phyloP scores from a whole-genome alignment of 2,113 vertebrate genomes.

The Indri indri region DNA sequence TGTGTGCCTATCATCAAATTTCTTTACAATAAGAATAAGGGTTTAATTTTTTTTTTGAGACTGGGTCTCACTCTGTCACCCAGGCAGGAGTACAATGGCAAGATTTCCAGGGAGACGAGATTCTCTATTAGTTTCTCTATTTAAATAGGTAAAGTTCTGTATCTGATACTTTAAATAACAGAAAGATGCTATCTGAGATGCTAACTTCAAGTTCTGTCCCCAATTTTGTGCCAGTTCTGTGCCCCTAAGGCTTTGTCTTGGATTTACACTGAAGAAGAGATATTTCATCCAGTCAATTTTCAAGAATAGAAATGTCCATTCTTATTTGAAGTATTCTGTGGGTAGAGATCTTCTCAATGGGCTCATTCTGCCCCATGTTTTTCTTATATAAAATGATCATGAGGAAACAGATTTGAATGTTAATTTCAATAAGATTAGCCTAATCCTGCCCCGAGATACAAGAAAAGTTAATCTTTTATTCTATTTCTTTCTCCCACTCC shows the following conservation, averaged over 20 bases:
- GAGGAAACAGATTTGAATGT: not conserved
- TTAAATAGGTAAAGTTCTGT: not conserved
- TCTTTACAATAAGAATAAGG: not conserved
- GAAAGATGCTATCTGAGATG: not conserved
- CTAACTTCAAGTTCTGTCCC: not conserved
- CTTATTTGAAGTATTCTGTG: not conserved
- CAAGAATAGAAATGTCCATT: not conserved
- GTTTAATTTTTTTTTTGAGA: not conserved
- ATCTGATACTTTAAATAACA: not conserved
- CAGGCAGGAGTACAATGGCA: too few species aligned
- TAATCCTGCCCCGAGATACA: not conserved
- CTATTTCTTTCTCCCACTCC: not conserved
- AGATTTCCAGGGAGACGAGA: too few species aligned
- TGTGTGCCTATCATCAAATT: not conserved
- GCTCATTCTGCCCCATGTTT: not conserved
- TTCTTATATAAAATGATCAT: not conserved
- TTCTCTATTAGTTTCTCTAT: not conserved
- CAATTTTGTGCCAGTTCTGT: not conserved
- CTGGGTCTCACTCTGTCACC: too few species aligned
- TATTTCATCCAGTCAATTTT: not conserved
- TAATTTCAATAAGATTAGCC: not conserved
- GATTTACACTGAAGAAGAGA: not conserved
- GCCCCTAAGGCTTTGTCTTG: not conserved
- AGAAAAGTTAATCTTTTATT: not conserved
- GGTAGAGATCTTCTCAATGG: not conserved